Evolutionary conservation across 2,113 vertebrate species (phyloP).

Genomic region (Polypterus bichir): DNA sequence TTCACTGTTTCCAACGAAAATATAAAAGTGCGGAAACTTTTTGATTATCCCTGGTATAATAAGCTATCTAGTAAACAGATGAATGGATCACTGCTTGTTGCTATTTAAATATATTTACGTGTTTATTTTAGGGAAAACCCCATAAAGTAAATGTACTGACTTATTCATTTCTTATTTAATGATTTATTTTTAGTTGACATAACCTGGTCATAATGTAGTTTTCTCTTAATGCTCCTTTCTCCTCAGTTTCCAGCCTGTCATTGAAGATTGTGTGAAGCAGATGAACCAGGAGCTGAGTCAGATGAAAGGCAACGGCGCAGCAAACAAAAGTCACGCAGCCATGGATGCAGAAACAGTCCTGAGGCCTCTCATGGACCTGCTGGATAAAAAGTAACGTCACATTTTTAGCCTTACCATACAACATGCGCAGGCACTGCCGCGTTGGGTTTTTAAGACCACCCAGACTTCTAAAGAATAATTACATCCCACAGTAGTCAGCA

Average conservation of each 20-base stretch:
- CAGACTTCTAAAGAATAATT: background rate
- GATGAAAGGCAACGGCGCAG: conserved; percentile 59
- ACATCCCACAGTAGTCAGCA: too few species aligned
- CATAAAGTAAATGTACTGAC: too few species aligned
- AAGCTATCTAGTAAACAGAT: too few species aligned
- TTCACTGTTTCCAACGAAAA: too few species aligned
- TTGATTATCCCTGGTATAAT: too few species aligned
- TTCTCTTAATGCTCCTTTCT: background rate
- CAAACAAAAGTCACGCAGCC: conserved; percentile 70
- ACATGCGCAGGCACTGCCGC: background rate
- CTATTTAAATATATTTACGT: too few species aligned
- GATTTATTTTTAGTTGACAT: too few species aligned
- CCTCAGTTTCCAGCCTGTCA: conserved; percentile 72
- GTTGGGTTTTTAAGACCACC: background rate
- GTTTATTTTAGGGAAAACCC: too few species aligned
- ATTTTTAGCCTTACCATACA: background rate
- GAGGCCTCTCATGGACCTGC: conserved; percentile 86
- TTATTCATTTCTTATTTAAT: too few species aligned
- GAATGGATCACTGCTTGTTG: too few species aligned
- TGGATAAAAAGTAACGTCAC: conserved; percentile 78
- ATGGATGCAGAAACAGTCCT: conserved; percentile 82
- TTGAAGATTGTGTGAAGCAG: conserved; percentile 86
- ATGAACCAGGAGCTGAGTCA: conserved; percentile 84
- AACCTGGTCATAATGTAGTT: too few species aligned
- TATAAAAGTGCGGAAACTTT: too few species aligned